Conservation (phyloP, 2,797 vertebrate genomes). For the Spinus pinus region DNA sequence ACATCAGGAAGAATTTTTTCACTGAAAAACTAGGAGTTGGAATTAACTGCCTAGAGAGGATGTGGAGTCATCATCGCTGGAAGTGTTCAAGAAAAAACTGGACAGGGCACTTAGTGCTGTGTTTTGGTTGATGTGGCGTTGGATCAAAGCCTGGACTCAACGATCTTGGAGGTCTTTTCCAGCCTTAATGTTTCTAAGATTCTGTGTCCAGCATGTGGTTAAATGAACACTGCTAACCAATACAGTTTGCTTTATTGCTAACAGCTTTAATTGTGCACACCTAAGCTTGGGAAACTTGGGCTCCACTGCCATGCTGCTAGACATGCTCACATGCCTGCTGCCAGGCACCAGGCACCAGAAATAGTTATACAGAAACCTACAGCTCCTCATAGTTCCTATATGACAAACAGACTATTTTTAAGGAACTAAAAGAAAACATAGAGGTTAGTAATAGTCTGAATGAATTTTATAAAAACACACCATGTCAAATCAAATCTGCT, state of each 20-base stretch:
- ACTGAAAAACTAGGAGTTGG: not conserved
- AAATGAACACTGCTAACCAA: not conserved
- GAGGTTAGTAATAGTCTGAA: not conserved
- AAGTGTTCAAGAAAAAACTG: not conserved
- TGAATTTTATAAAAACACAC: not conserved
- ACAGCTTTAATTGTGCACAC: not conserved
- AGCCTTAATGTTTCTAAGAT: not conserved
- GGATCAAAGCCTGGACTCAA: not conserved
- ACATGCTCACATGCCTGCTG: rapidly evolving
- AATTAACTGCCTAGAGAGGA: not conserved
- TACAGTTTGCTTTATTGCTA: not conserved
- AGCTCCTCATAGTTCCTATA: not conserved
- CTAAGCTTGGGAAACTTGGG: not conserved
- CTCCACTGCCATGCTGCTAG: not conserved
- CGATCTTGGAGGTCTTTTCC: not conserved
- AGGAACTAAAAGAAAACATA: not conserved
- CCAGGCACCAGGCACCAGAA: not conserved
- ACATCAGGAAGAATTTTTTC: not conserved
- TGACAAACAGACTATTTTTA: not conserved
- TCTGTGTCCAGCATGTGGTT: not conserved
- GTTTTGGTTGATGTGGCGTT: not conserved
- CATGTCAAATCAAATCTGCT: not conserved
- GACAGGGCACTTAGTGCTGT: not conserved
- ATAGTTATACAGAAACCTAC: not conserved
- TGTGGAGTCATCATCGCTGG: not conserved